phyloP scores from a whole-genome alignment of 2,113 vertebrate species.

The Chauna torquata region DNA sequence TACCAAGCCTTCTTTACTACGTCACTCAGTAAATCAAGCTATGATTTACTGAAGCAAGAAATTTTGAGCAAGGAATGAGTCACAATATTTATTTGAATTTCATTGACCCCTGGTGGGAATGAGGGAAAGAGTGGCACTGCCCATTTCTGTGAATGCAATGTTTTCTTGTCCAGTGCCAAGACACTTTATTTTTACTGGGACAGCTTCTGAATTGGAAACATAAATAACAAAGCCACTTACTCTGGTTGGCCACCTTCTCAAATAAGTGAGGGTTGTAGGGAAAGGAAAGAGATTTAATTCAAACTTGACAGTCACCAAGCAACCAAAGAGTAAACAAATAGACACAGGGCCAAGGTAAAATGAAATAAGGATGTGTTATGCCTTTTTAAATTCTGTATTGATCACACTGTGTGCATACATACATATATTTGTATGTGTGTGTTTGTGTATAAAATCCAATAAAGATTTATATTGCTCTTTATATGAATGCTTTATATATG shows the following conservation, averaged over 20 bases:
- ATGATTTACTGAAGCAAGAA: slow-evolving; percentile 1
- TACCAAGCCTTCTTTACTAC: background rate
- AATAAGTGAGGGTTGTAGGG: background rate
- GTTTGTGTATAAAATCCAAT: background rate
- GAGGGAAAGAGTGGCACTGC: slow-evolving; percentile 28
- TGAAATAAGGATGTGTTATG: background rate
- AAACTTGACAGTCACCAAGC: background rate
- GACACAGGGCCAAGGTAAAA: background rate
- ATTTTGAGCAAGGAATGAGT: slow-evolving; percentile 6
- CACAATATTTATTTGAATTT: slow-evolving; percentile 51
- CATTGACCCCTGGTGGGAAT: slow-evolving; percentile 44
- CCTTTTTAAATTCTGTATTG: background rate
- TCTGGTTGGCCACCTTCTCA: background rate
- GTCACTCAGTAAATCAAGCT: slow-evolving; percentile 36
- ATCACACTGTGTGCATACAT: background rate
- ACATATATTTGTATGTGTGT: background rate
- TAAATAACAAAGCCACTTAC: background rate
- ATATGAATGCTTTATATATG: background rate
- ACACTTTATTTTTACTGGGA: slow-evolving; percentile 37
- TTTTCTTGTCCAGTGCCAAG: slow-evolving; percentile 1
- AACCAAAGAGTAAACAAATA: background rate
- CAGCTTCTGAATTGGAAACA: background rate
- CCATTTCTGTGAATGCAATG: background rate
- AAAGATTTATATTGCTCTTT: background rate
- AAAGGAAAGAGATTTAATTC: background rate